These are phyloP conservation scores for Perca flavescens DNA, from an alignment of 2,113 vertebrate genomes.

Conservation along the genomic window DNA sequence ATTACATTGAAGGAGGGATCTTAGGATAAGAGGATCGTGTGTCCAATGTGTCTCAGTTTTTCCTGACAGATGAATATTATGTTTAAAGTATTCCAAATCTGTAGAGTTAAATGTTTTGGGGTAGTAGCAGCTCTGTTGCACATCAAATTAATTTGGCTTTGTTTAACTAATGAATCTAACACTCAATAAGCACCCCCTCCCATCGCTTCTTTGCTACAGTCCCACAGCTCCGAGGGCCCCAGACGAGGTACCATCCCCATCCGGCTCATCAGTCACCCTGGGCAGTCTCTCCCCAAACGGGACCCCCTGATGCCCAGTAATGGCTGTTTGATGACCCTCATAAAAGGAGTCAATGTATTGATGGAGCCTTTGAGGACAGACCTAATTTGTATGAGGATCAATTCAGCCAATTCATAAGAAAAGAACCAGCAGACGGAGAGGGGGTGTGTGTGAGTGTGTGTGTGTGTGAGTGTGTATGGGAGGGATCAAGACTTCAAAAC, in stretches of 20 bases:
- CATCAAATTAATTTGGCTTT: conserved; percentile 62
- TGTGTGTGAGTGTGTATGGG: conserved; percentile 40
- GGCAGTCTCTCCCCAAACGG: conserved; percentile 87
- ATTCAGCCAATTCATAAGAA: conserved; percentile 90
- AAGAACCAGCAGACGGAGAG: conserved; percentile 42
- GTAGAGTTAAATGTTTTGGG: neutral
- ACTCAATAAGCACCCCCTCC: conserved; percentile 64
- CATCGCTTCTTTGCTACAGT: conserved; percentile 30
- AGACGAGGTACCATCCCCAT: conserved; percentile 74
- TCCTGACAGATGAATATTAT: conserved; percentile 1
- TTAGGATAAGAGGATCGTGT: neutral
- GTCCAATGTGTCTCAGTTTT: conserved; percentile 6
- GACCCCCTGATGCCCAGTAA: conserved; percentile 90
- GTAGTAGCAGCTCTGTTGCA: conserved; percentile 31
- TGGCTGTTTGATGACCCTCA: conserved; percentile 96
- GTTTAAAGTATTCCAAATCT: neutral
- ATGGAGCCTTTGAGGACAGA: conserved; percentile 88
- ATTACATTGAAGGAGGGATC: neutral
- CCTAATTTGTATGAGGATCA: conserved; percentile 90
- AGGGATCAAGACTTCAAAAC: conserved; percentile 59
- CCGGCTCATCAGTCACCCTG: conserved; percentile 90
- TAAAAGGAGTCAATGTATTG: conserved; percentile 98
- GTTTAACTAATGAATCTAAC: conserved; percentile 73
- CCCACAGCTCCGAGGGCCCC: conserved; percentile 59
- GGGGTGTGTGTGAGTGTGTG: conserved; percentile 28